phyloP scores from a whole-genome alignment of 2,888 invertebrate species.

The Chirona hameri region DNA sequence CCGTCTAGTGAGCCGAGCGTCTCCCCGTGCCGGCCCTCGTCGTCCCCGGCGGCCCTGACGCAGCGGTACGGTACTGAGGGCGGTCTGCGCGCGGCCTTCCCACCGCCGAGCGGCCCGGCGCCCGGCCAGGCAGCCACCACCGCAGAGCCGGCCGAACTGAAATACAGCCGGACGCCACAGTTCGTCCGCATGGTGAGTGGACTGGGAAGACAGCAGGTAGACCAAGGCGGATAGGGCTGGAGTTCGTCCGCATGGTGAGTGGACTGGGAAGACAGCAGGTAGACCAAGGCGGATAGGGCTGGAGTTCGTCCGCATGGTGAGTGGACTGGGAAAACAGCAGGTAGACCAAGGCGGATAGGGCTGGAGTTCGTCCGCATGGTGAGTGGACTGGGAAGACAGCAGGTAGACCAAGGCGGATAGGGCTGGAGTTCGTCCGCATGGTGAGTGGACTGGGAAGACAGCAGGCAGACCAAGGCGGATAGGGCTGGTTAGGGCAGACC shows the following conservation, averaged over 20 bases:
- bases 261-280: too few species aligned
- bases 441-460: too few species aligned
- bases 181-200: constrained; percentile 47
- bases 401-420: too few species aligned
- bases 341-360: too few species aligned
- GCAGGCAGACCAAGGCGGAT: too few species aligned
- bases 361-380: too few species aligned
- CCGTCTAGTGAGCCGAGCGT: constrained; percentile 22
- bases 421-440: too few species aligned
- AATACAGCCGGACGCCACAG: constrained; percentile 66
- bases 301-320: constrained; percentile 50
- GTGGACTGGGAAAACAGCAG: not conserved
- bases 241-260: too few species aligned
- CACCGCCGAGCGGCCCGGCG: constrained; percentile 45
- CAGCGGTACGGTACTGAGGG: constrained; percentile 13
- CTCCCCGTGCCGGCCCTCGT: constrained; percentile 36
- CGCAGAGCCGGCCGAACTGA: constrained; percentile 58
- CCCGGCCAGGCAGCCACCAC: constrained; percentile 53
- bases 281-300: too few species aligned
- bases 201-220: not conserved
- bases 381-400: too few species aligned
- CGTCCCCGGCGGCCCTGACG: constrained; percentile 34
- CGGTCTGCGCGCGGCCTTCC: constrained; percentile 40
- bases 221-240: too few species aligned
- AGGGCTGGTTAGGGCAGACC: too few species aligned